phyloP scores from a whole-genome alignment of 2,888 invertebrate species.

The Pandemis cinnamomeana region DNA sequence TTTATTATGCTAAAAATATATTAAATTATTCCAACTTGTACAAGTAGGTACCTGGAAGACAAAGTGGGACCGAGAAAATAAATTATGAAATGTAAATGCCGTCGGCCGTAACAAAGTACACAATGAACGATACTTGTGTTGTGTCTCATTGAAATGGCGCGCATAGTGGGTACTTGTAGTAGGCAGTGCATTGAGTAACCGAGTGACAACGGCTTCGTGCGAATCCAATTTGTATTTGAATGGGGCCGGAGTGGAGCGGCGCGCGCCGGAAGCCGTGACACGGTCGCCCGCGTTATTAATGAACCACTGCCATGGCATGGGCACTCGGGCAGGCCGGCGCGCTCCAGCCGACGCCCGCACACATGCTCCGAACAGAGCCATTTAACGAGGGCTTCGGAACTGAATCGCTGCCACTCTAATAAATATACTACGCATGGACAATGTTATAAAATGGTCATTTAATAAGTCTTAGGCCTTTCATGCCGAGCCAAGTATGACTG shows the following conservation, averaged over 20 bases:
- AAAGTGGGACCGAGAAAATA: constrained; percentile 20
- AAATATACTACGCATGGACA: neutral
- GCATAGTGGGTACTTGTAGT: constrained; percentile 53
- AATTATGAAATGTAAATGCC: constrained; percentile 13
- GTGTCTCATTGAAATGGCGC: constrained; percentile 47
- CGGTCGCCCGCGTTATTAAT: constrained; percentile 77
- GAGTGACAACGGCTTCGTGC: constrained; percentile 61
- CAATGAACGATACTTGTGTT: constrained; percentile 24
- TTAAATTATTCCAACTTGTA: constrained; percentile 10
- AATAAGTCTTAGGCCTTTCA: neutral
- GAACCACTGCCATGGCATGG: constrained; percentile 46
- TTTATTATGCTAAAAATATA: constrained; percentile 21
- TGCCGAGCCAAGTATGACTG: neutral
- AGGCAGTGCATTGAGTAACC: constrained; percentile 59
- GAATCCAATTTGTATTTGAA: constrained; percentile 77
- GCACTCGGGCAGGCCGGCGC: constrained; percentile 12
- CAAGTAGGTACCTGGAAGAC: neutral
- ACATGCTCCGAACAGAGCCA: constrained; percentile 32
- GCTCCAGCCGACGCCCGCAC: constrained; percentile 27
- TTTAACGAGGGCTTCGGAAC: constrained; percentile 5
- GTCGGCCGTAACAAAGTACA: neutral
- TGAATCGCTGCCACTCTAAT: neutral
- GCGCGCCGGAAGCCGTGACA: constrained; percentile 76
- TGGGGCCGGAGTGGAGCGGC: constrained; percentile 53
- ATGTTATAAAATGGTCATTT: neutral